phyloP scores from a whole-genome alignment of 2,113 vertebrate species.

The Platichthys flesus region DNA sequence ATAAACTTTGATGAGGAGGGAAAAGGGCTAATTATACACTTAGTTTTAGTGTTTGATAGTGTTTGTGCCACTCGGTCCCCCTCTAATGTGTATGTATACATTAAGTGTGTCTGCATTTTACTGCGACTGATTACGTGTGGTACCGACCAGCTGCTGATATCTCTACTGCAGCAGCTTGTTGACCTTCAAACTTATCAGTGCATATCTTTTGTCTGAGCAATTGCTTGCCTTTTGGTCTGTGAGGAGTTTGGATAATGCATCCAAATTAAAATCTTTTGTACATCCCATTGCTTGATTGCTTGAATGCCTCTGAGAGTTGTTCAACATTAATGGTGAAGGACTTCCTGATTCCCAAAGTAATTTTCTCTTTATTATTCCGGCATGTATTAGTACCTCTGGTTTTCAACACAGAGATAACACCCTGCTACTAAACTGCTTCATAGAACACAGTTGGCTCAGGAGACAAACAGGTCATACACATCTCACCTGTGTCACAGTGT shows the following conservation, averaged over 20 bases:
- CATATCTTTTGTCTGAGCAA: conserved; percentile 74
- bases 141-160: conserved; percentile 64
- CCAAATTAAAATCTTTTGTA: conserved; percentile 83
- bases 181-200: conserved; percentile 82
- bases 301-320: conserved; percentile 79
- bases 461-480: conserved; percentile 33
- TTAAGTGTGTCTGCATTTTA: conserved; percentile 41
- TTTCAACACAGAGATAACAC: conserved; percentile 65
- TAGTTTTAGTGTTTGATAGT: conserved; percentile 57
- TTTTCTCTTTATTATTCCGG: conserved; percentile 74
- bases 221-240: conserved; percentile 68
- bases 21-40: conserved; percentile 63
- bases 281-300: conserved; percentile 81
- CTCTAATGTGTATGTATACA: conserved; percentile 43
- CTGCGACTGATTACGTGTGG: conserved; percentile 18
- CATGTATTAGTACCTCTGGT: conserved; percentile 64
- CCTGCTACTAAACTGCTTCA: conserved; percentile 46
- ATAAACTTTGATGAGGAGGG: conserved; percentile 67
- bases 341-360: conserved; percentile 78
- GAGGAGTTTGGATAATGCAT: conserved; percentile 79
- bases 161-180: conserved; percentile 75
- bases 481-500: conserved; percentile 8
- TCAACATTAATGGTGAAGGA: conserved; percentile 79
- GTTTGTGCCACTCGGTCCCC: conserved; percentile 61
- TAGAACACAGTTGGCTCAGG: conserved; percentile 20